Evolutionary conservation across 2,113 vertebrate species (phyloP).

Genomic region (Lasiurus borealis): DNA sequence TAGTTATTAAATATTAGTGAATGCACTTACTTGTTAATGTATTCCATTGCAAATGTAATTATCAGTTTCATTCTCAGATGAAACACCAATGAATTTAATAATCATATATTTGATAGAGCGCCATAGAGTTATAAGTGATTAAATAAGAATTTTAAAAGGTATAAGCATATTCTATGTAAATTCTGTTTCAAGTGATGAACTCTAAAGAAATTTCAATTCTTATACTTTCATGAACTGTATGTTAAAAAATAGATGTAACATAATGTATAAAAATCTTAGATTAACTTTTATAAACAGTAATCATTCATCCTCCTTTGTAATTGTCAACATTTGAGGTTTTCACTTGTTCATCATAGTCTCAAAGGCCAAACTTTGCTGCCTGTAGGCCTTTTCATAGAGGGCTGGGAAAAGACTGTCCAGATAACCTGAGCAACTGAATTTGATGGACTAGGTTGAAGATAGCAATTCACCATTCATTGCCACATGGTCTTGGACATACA

Average conservation of each 20-base stretch:
- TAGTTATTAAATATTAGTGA: conserved; percentile 41
- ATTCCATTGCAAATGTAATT: not conserved
- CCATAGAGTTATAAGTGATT: not conserved
- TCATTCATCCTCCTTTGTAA: not conserved
- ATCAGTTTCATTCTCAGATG: not conserved
- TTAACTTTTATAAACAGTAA: conserved; percentile 15
- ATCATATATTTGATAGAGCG: not conserved
- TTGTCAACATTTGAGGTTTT: not conserved
- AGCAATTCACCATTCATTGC: not conserved
- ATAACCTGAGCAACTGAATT: not conserved
- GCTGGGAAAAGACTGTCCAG: not conserved
- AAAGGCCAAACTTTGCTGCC: not conserved
- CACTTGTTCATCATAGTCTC: not conserved
- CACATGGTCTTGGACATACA: not conserved
- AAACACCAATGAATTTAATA: conserved; percentile 5
- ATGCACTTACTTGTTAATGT: not conserved
- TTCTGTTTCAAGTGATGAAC: not conserved
- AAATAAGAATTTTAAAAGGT: conserved; percentile 3
- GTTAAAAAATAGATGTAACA: not conserved
- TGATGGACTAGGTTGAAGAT: not conserved
- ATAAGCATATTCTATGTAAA: conserved; percentile 14
- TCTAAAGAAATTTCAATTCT: conserved; percentile 26
- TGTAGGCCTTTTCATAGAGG: not conserved
- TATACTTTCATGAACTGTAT: not conserved
- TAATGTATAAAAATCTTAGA: not conserved